A percentile compares a stretch with the other conserved stretches of the same genome.
phyloP scores from a whole-genome alignment of 2,888 invertebrate species.

The Micropterix aruncella region DNA sequence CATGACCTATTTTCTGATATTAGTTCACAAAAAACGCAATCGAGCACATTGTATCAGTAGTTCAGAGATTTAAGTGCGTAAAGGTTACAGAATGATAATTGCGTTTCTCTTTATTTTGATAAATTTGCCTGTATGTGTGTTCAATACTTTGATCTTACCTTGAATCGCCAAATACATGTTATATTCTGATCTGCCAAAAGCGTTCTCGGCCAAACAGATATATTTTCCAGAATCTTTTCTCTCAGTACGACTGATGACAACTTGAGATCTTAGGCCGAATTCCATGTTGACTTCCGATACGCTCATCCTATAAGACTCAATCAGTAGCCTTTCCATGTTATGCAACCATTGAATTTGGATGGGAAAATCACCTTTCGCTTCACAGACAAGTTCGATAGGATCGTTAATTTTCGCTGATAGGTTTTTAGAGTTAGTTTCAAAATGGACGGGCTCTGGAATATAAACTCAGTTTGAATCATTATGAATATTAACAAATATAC shows the following conservation, averaged over 20 bases:
- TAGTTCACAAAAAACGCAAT: no score
- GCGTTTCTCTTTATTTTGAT: no score
- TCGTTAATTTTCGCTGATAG: constrained; percentile 63
- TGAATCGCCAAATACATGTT: constrained; percentile 62
- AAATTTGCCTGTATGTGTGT: no score
- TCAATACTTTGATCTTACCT: no score
- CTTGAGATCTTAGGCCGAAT: constrained; percentile 53
- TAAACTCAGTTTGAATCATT: background rate
- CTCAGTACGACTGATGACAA: constrained; percentile 53
- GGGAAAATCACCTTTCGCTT: constrained; percentile 71
- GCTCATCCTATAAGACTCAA: constrained; percentile 50
- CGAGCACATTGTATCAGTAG: no score
- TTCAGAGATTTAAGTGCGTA: no score
- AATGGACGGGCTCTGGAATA: constrained; percentile 56
- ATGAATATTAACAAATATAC: no score
- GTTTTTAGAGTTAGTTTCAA: constrained; percentile 60
- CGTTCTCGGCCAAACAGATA: constrained; percentile 60
- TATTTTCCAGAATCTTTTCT: constrained; percentile 64
- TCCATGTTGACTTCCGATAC: constrained; percentile 60
- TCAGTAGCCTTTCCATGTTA: constrained; percentile 54
- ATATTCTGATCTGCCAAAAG: constrained; percentile 57
- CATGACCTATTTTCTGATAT: no score
- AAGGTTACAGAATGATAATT: no score
- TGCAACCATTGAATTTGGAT: constrained; percentile 70
- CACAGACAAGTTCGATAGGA: constrained; percentile 57